Percentiles rank a stretch among this genome's conserved stretches.
phyloP scores from a whole-genome alignment of 2,113 vertebrate species.

The Gymnocephalus cernua region DNA sequence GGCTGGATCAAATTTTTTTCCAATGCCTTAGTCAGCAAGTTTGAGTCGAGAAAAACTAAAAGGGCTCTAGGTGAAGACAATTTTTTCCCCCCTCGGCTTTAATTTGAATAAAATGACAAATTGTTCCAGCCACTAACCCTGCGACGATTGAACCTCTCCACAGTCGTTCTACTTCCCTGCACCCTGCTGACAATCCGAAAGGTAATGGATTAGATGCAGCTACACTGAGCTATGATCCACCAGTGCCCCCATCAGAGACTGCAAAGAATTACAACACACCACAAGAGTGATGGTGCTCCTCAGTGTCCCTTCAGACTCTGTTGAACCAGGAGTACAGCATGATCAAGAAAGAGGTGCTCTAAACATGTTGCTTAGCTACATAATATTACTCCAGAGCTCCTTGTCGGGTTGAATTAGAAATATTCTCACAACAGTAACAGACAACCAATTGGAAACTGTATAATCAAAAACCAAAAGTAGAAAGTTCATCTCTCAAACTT shows the following conservation, averaged over 20 bases:
- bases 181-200: conserved; percentile 2
- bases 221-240: conserved; percentile 6
- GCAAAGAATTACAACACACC: conserved; percentile 24
- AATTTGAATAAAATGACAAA: conserved; percentile 50
- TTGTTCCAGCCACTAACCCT: conserved; percentile 23
- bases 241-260: conserved; percentile 57
- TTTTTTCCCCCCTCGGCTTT: not conserved
- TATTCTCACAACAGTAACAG: not conserved
- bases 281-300: not conserved
- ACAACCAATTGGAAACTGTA: not conserved
- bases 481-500: not conserved
- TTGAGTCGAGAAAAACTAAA: conserved; percentile 40
- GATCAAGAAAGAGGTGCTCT: not conserved
- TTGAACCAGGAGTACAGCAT: not conserved
- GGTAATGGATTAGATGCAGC: not conserved
- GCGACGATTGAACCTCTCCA: not conserved
- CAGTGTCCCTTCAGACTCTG: not conserved
- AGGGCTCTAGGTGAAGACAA: conserved; percentile 1
- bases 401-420: not conserved
- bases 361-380: not conserved
- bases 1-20: conserved; percentile 31
- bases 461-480: not conserved
- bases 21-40: conserved; percentile 46
- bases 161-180: conserved; percentile 1
- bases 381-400: not conserved